Evolutionary conservation across 2,113 vertebrate species (phyloP).

Genomic region (Myotis davidii): DNA sequence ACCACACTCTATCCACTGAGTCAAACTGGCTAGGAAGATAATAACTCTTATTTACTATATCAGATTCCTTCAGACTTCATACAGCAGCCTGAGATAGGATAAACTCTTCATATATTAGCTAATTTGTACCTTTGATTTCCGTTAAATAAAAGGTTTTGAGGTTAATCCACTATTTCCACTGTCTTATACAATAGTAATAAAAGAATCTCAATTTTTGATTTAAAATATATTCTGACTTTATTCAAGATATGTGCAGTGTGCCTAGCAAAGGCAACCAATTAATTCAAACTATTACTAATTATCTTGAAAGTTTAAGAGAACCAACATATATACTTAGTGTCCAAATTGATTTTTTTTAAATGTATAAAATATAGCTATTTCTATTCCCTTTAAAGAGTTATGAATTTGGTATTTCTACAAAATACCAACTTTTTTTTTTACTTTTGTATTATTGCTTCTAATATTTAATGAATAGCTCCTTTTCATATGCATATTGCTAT

Average conservation of each 20-base stretch:
- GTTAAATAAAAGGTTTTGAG: neutral
- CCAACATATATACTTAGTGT: neutral
- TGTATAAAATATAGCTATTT: neutral
- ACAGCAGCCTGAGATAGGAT: neutral
- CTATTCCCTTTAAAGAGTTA: neutral
- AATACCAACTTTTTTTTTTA: neutral
- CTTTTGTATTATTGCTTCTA: neutral
- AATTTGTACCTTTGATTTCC: neutral
- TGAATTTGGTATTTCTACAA: neutral
- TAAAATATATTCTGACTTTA: neutral
- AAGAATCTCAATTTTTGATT: neutral
- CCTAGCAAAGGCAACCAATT: neutral
- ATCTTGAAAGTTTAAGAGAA: neutral
- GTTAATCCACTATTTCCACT: neutral
- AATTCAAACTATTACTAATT: neutral
- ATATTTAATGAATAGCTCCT: neutral
- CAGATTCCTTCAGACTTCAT: neutral
- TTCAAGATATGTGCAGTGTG: neutral
- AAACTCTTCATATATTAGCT: neutral
- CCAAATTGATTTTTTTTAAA: neutral
- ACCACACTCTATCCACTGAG: no score
- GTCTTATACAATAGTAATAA: neutral
- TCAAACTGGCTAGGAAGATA: no score
- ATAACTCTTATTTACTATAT: neutral
- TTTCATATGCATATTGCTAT: neutral